Base-by-base conservation (phyloP, 2,888 invertebrate genomes). In the Caenorhabditis sp. region DNA sequence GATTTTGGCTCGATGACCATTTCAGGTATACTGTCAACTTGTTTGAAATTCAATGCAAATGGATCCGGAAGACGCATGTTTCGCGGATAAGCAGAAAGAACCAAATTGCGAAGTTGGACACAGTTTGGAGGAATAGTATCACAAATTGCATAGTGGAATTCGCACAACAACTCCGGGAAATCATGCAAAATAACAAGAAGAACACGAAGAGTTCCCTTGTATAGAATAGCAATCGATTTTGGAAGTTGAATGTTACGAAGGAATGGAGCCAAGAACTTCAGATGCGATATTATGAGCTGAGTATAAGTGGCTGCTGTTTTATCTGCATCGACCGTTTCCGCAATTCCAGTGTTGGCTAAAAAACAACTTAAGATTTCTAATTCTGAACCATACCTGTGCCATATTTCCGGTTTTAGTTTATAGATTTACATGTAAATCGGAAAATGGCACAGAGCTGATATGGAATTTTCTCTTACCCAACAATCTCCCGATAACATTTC, bases 121-220 rank as follows among this genome's bases (percentile, higher is more conserved):
- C 99, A 99, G 89, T 99, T 99, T 3, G 97, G 95, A 58, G 99
- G 97, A 84, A 99, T 97, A 73, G 95, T 96, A 89, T 99, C 99
- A 89, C 99, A 97, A 90, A 99, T 96, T 56, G 95, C 94, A 89
- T 97, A 97, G 89, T 99, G 97, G 89, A 97, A 97, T 89, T 99
- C 99, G 89, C 97, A 97, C 61, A 99, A 91, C 89, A 99, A 96
- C 90, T 99, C 99, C 0, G 99, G 99, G 89, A 99, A 99, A 89
- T 99, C 99, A 88, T 99, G 99, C 14, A 99, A 91, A 36, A 99
- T 90, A 0, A 99, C 96, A 50, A 99, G 91, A 61, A 99, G 90
- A 10, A 99, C 95, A 76, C 97, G 92, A 23, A 63, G 57, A 0
- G 76, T 74, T 83, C 96, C 97, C 90, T 95, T 96, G 90, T 99